Conservation (phyloP, 1,140 invertebrate species). For the Hesperophylax magnus region DNA sequence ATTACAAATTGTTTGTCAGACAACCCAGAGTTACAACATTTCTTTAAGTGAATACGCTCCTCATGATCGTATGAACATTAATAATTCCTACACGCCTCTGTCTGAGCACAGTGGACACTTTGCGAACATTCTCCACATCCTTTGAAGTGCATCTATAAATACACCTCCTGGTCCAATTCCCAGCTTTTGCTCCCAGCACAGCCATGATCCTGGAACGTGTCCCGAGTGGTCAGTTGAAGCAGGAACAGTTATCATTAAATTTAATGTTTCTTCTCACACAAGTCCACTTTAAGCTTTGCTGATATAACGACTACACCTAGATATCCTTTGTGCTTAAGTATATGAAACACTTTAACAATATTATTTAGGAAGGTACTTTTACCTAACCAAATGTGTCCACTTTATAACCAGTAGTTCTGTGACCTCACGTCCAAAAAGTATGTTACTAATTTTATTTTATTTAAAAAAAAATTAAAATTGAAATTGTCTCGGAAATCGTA, state of each 20-base stretch:
- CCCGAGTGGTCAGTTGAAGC: not conserved
- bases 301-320: not conserved
- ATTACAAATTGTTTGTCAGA: too few species aligned
- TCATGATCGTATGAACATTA: not conserved
- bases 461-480: too few species aligned
- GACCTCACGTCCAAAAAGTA: too few species aligned
- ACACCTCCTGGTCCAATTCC: not conserved
- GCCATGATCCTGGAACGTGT: conserved; percentile 11
- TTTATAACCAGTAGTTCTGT: too few species aligned
- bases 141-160: not conserved
- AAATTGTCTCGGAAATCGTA: too few species aligned
- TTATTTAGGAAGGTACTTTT: too few species aligned
- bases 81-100: not conserved
- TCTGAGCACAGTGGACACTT: not conserved
- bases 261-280: not conserved
- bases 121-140: not conserved
- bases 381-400: too few species aligned
- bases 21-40: not conserved
- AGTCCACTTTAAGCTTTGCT: not conserved
- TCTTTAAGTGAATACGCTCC: not conserved
- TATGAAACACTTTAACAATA: not conserved
- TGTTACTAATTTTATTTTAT: too few species aligned
- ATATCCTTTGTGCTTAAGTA: not conserved
- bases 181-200: not conserved
- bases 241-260: not conserved